phyloP scores from a whole-genome alignment of 2,113 vertebrate species.

The Leptodactylus fuscus region DNA sequence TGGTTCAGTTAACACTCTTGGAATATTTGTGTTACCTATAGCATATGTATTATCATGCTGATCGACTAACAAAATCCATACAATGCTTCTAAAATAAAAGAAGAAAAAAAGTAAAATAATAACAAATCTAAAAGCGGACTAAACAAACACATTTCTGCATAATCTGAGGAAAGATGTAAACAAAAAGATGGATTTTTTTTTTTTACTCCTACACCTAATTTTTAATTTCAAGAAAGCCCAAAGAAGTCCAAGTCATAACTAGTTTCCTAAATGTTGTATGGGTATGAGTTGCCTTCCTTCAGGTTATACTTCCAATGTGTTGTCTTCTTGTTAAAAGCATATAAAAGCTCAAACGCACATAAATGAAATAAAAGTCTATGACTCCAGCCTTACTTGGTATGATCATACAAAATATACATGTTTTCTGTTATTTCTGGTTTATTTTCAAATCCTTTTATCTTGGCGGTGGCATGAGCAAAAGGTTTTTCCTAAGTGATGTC shows the following conservation, averaged over 20 bases:
- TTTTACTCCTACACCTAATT: not conserved
- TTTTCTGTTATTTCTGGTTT: slow-evolving; percentile 56
- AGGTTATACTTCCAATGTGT: slow-evolving; percentile 65
- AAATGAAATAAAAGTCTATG: slow-evolving; percentile 75
- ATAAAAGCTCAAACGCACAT: slow-evolving; percentile 73
- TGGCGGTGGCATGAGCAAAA: slow-evolving; percentile 76
- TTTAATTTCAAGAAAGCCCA: slow-evolving; percentile 47
- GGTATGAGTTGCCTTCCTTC: slow-evolving; percentile 57
- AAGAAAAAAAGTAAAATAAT: slow-evolving; percentile 46
- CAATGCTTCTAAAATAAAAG: slow-evolving; percentile 45
- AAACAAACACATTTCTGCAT: slow-evolving; percentile 61
- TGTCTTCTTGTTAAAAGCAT: slow-evolving; percentile 71
- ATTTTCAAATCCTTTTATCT: slow-evolving; percentile 80
- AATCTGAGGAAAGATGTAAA: slow-evolving; percentile 67
- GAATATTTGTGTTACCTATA: slow-evolving; percentile 19
- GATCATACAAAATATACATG: slow-evolving; percentile 91
- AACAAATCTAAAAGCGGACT: slow-evolving; percentile 62
- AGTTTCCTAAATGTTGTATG: slow-evolving; percentile 54
- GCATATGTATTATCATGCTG: slow-evolving; percentile 55
- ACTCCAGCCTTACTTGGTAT: slow-evolving; percentile 74
- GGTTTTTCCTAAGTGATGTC: slow-evolving; percentile 75
- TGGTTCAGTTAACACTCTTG: slow-evolving; percentile 61
- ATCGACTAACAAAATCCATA: slow-evolving; percentile 60
- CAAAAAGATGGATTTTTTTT: slow-evolving; percentile 38
- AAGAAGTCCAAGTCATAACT: slow-evolving; percentile 52